A percentile compares a stretch with the other conserved stretches of the same genome.
Conservation (phyloP, 2,888 invertebrate species). For the Alloplasta piceator region DNA sequence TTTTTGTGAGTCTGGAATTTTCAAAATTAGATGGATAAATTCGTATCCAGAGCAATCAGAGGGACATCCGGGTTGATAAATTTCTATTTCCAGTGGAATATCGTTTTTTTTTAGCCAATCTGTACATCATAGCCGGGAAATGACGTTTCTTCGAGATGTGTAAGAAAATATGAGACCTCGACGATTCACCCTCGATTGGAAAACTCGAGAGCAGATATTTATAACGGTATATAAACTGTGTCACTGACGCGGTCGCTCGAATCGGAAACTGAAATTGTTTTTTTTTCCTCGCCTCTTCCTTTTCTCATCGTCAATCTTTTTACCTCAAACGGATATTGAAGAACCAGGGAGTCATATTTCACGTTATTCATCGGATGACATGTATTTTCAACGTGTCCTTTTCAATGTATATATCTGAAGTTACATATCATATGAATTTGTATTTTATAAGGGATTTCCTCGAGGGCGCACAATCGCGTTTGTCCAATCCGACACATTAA, state of each 20-base stretch:
- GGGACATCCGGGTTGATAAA: constrained; percentile 23
- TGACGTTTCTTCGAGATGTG: background rate
- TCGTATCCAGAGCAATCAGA: background rate
- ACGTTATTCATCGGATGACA: constrained; percentile 11
- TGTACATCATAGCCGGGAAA: background rate
- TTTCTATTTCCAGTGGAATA: constrained; percentile 31
- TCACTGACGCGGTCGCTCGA: background rate
- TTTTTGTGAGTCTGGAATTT: no score
- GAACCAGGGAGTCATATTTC: background rate
- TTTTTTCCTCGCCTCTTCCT: background rate
- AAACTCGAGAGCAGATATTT: background rate
- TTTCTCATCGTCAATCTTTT: background rate
- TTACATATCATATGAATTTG: background rate
- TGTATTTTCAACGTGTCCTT: constrained; percentile 5
- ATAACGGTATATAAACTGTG: background rate
- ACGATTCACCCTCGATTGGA: constrained; percentile 5
- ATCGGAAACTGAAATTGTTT: constrained; percentile 1
- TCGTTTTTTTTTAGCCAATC: background rate
- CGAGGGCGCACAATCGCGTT: constrained; percentile 44
- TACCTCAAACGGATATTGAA: background rate
- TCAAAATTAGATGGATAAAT: background rate
- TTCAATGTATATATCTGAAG: background rate
- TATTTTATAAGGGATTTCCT: constrained; percentile 32
- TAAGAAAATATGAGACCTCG: background rate
- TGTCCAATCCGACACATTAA: constrained; percentile 40